Conservation (phyloP, 2,113 vertebrate species). For the Chloropsis cyanopogon region DNA sequence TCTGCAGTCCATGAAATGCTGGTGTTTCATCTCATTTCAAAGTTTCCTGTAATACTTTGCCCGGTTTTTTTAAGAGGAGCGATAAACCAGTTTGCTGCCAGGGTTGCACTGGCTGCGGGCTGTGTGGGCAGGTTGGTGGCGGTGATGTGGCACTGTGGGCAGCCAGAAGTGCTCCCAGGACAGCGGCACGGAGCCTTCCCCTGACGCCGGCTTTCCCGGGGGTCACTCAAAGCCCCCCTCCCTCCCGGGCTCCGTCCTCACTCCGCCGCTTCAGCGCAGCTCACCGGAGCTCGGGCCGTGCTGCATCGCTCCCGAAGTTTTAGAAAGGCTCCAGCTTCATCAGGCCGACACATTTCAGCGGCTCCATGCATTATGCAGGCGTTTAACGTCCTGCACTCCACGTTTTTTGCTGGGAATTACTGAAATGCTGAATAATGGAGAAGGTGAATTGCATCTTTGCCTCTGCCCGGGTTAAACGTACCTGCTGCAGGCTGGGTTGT, state of each 20-base stretch:
- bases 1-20: not conserved
- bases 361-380: not conserved
- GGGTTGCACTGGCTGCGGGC: not conserved
- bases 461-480: not conserved
- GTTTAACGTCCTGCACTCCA: not conserved
- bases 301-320: not conserved
- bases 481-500: not conserved
- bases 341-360: not conserved
- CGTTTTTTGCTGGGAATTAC: not conserved
- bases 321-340: not conserved
- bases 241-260: not conserved
- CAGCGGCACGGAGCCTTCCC: not conserved
- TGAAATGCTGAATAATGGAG: slow-evolving; percentile 28
- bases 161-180: not conserved
- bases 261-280: not conserved
- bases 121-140: not conserved
- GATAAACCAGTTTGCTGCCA: not conserved
- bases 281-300: not conserved
- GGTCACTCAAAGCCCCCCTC: not conserved
- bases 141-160: not conserved
- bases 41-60: slow-evolving; percentile 41
- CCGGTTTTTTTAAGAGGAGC: not conserved
- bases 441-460: not conserved
- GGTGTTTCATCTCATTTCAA: not conserved
- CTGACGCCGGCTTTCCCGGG: not conserved